Percentiles rank a stretch among this genome's conserved stretches.
These are phyloP conservation scores for Ceryle rudis DNA, from an alignment of 2,797 vertebrate species.

Conservation along the genomic window DNA sequence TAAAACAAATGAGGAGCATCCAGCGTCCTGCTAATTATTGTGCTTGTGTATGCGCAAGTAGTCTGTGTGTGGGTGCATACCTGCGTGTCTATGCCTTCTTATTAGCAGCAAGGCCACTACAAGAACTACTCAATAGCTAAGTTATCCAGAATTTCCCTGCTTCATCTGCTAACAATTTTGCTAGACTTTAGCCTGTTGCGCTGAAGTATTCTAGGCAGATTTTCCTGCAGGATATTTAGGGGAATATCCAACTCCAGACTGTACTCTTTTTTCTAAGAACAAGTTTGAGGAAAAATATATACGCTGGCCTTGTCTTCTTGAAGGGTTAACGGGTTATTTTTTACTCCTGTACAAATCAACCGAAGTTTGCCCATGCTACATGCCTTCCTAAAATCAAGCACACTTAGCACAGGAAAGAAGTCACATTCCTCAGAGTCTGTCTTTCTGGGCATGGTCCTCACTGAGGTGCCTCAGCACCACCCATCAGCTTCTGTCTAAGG, in stretches of 20 bases:
- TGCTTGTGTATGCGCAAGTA: neutral
- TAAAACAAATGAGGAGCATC: conserved; percentile 47
- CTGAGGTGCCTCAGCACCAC: rapidly evolving
- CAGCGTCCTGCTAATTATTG: conserved; percentile 31
- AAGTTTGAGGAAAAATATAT: neutral
- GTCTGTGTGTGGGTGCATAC: neutral
- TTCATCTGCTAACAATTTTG: neutral
- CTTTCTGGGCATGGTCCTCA: neutral
- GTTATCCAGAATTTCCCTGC: neutral
- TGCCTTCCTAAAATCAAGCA: neutral
- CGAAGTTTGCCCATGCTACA: neutral
- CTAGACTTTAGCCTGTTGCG: neutral
- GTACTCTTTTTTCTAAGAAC: neutral
- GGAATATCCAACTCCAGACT: neutral
- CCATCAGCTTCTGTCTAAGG: neutral
- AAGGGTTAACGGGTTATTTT: neutral
- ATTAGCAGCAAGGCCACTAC: neutral
- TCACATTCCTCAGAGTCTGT: neutral
- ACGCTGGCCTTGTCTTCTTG: neutral
- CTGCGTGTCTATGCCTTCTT: neutral
- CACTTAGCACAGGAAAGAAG: neutral
- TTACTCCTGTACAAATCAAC: neutral
- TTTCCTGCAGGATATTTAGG: neutral
- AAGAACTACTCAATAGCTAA: neutral
- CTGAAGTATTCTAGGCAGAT: neutral